Percentiles rank a stretch among this genome's conserved stretches.
phyloP scores from a whole-genome alignment of 2,797 vertebrate genomes.

The Pangasius larnaudii region DNA sequence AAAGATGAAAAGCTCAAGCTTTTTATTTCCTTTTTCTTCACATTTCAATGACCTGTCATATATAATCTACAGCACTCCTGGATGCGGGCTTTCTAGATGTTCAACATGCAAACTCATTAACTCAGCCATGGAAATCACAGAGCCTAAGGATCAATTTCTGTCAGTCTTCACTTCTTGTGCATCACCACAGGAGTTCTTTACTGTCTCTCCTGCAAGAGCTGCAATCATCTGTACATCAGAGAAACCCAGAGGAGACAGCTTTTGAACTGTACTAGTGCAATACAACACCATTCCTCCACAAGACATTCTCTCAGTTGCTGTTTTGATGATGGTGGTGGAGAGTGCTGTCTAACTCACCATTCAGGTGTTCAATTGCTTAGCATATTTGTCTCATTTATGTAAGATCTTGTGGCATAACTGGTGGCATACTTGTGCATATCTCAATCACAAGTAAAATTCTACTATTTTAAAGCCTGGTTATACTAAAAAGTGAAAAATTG shows the following conservation, averaged over 20 bases:
- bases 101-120: constrained; percentile 8
- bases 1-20: neutral
- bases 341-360: neutral
- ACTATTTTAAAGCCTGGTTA: neutral
- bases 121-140: neutral
- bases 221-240: constrained; percentile 6
- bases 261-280: neutral
- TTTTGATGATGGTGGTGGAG: neutral
- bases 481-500: neutral
- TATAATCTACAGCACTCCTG: constrained; percentile 5
- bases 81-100: neutral
- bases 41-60: neutral
- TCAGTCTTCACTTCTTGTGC: neutral
- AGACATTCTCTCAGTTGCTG: neutral
- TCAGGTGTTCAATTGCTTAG: neutral
- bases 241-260: neutral
- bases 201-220: neutral
- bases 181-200: constrained; percentile 14
- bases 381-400: neutral
- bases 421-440: neutral
- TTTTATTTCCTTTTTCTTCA: constrained; percentile 10
- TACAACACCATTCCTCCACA: neutral
- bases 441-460: neutral
- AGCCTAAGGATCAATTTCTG: neutral
- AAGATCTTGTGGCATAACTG: too few relatives aligned